These are phyloP conservation scores for Pogonophryne albipinna DNA, from an alignment of 2,797 vertebrate genomes.

Conservation along the genomic window DNA sequence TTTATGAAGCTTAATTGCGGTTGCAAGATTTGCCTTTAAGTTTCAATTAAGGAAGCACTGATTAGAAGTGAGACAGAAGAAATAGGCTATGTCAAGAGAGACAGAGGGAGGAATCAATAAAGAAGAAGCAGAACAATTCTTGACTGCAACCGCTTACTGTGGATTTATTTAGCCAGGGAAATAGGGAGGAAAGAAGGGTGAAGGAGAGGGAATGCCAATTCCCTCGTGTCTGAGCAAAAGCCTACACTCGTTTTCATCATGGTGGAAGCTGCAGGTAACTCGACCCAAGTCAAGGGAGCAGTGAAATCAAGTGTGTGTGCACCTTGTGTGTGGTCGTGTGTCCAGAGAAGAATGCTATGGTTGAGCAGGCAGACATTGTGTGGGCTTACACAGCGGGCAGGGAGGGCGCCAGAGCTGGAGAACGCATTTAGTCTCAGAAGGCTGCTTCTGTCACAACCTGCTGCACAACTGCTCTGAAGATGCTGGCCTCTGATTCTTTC, in stretches of 20 bases:
- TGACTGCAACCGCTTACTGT: slow-evolving; percentile 9
- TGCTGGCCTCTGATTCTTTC: slow-evolving; percentile 36
- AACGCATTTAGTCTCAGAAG: slow-evolving; percentile 72
- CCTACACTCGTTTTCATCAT: slow-evolving; percentile 60
- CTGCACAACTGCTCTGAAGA: slow-evolving; percentile 58
- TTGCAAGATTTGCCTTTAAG: background rate
- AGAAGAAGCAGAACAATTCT: slow-evolving; percentile 28
- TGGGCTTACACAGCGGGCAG: slow-evolving; percentile 59
- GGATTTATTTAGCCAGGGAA: slow-evolving; percentile 30
- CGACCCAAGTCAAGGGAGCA: slow-evolving; percentile 46
- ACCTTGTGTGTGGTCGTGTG: slow-evolving; percentile 14
- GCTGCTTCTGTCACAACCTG: slow-evolving; percentile 69
- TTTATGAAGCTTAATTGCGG: background rate
- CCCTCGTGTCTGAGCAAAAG: slow-evolving; percentile 45
- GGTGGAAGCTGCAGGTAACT: slow-evolving; percentile 54
- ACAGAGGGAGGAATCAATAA: slow-evolving; percentile 24
- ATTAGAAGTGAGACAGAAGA: slow-evolving; percentile 15
- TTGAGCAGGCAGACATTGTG: slow-evolving; percentile 68
- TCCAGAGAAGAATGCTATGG: slow-evolving; percentile 50
- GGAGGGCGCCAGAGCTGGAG: slow-evolving; percentile 56
- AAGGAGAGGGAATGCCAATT: slow-evolving; percentile 19
- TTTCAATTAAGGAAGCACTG: slow-evolving; percentile 10
- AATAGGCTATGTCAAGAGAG: background rate
- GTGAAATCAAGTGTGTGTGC: slow-evolving; percentile 30
- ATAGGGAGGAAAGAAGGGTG: background rate